phyloP scores from a whole-genome alignment of 64 coral and sea anemone species.

The Actinia equina region DNA sequence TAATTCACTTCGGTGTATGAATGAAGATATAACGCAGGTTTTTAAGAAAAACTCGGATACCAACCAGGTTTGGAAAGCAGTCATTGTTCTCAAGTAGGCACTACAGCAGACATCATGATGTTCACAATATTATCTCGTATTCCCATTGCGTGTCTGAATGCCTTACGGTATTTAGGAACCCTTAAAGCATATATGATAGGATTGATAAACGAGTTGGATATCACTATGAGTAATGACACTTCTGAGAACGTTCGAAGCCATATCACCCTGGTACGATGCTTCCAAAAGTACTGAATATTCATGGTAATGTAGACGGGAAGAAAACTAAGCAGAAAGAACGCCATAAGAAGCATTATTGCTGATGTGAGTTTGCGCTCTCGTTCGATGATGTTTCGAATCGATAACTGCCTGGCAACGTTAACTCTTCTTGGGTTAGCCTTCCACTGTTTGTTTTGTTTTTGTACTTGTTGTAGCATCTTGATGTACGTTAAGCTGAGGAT shows the following conservation, averaged over 20 bases:
- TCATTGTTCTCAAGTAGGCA: not conserved
- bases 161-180: conserved; percentile 23
- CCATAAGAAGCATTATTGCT: not conserved
- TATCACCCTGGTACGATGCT: not conserved
- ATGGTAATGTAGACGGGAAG: not conserved
- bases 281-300: conserved; percentile 4
- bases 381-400: not conserved
- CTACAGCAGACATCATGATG: not conserved
- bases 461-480: not conserved
- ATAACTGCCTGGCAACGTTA: not conserved
- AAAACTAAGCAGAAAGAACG: not conserved
- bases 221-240: not conserved
- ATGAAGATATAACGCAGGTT: too few relatives aligned
- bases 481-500: not conserved
- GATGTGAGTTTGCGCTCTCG: conserved; percentile 19
- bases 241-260: conserved; percentile 1
- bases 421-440: not conserved
- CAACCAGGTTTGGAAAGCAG: too few relatives aligned
- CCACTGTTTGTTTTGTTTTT: not conserved
- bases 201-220: conserved; percentile 5
- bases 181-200: conserved; percentile 15
- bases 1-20: too few relatives aligned
- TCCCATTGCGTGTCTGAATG: not conserved
- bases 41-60: too few relatives aligned
- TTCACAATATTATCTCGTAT: not conserved